Base-by-base conservation (phyloP, 2,113 vertebrate genomes). In the Elephas maximus region DNA sequence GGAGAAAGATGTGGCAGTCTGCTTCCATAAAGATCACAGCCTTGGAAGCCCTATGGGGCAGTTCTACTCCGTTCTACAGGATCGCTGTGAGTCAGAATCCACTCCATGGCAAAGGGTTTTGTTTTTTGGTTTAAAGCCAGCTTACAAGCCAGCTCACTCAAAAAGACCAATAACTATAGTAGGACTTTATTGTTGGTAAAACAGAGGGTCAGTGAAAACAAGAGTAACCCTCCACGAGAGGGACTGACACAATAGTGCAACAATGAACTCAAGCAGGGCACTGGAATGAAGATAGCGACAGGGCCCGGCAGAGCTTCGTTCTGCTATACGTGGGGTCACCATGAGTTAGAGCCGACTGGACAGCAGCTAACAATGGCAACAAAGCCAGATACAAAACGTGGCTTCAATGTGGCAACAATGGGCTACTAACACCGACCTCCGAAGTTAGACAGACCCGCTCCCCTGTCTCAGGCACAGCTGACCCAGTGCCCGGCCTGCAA, bases 381-480 rank as follows among this genome's bases (percentile, higher is more conserved):
- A 74, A 41, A 69, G 26, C 30, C 53, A 37, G 33, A 33, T 18
- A 21, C 8, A 30, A 71, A 30, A 8, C 0, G 30, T n/a, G n/a
- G 30, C 63, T 86, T 11, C 2, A 12, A 5, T 0, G 0, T 0
- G 0, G 69, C 8, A 6, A 2, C 30, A 17, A 0, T 0, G 0
- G 28, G 6, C 45, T 53, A 15, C 62, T 44, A 23, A 2, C 26
- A 8, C 73, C 0, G 0, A 6, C 44, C 63, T 33, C 73, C 77
- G n/a, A 20, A 79, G 33, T 11, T 18, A 44, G 45, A 0, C 0
- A 23, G 17, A 10, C 24, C 63, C 21, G 0, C 24, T 62, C 0
- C 1, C 20, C 63, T 0, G 21, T 33, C 63, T 69, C 51, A 2
- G 79, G 62, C 7, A 8, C 2, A 5, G 28, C 9, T 1, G 14